Evolutionary conservation across 2,113 vertebrate genomes (phyloP).

Genomic region (Scortum barcoo): DNA sequence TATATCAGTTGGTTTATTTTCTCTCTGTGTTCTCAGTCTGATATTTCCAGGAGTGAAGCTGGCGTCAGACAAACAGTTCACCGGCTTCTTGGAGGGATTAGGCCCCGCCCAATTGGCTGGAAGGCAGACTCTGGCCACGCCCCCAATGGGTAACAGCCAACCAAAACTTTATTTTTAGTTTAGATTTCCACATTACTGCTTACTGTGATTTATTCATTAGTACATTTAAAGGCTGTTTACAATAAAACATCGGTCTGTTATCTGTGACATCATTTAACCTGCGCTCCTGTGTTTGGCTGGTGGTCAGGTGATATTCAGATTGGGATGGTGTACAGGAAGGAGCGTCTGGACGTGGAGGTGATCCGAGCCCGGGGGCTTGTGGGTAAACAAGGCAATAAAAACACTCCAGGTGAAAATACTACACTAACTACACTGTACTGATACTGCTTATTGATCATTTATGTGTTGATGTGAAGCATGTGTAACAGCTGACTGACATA

Average conservation of each 20-base stretch:
- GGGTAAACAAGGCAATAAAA: conserved; percentile 99
- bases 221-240: no score
- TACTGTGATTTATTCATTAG: neutral
- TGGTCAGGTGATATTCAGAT: conserved; percentile 96
- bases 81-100: conserved; percentile 95
- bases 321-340: conserved; percentile 98
- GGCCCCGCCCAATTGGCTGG: conserved; percentile 97
- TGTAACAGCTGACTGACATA: no score
- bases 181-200: neutral
- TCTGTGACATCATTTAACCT: neutral
- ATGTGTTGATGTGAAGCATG: no score
- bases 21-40: conserved; percentile 80
- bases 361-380: conserved; percentile 97
- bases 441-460: no score
- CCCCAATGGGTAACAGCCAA: conserved; percentile 92
- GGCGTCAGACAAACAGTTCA: conserved; percentile 95
- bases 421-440: neutral
- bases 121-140: conserved; percentile 96
- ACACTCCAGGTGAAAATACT: conserved; percentile 91
- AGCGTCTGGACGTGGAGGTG: conserved; percentile 96
- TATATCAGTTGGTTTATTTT: no score
- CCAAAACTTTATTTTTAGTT: neutral
- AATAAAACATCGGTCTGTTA: neutral
- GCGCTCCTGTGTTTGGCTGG: conserved; percentile 18
- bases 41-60: conserved; percentile 97